A percentile compares a stretch with the other conserved stretches of the same genome.
phyloP scores from a whole-genome alignment of 2,888 invertebrate species.

The Ischnus inquisitorius region DNA sequence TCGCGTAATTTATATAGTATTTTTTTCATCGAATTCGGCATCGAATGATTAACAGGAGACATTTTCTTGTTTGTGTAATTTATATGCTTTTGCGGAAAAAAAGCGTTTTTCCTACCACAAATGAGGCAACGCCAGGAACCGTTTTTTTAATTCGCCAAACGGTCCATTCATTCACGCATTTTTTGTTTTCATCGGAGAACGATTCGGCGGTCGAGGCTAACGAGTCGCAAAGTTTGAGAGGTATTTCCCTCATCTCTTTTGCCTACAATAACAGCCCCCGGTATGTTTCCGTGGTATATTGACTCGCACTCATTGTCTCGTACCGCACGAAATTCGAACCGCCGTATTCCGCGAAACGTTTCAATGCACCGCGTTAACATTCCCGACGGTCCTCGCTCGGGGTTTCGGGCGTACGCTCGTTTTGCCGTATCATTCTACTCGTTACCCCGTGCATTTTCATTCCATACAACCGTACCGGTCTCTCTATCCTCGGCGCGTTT shows the following conservation, averaged over 20 bases:
- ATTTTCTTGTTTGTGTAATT: too few species aligned
- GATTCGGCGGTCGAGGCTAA: background rate
- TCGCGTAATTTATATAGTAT: too few species aligned
- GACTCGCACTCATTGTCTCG: slow-evolving; percentile 24
- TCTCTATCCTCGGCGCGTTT: slow-evolving; percentile 37
- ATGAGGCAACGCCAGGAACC: background rate
- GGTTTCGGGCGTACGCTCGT: background rate
- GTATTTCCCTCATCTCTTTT: too few species aligned
- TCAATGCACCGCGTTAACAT: slow-evolving; percentile 33
- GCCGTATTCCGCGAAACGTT: slow-evolving; percentile 45
- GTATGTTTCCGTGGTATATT: background rate
- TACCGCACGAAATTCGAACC: slow-evolving; percentile 18
- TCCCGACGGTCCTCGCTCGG: slow-evolving; percentile 17
- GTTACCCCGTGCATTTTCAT: too few species aligned
- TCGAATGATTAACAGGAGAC: too few species aligned
- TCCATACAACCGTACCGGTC: background rate
- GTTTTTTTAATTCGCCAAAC: background rate
- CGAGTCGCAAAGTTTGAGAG: too few species aligned
- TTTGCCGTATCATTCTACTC: slow-evolving; percentile 19
- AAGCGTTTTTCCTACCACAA: too few species aligned
- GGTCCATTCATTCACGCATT: background rate
- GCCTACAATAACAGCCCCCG: too few species aligned
- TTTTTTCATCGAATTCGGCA: too few species aligned
- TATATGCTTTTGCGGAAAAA: too few species aligned
- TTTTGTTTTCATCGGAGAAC: background rate